phyloP scores from a whole-genome alignment of 2,113 vertebrate genomes.

The Colossoma macropomum region DNA sequence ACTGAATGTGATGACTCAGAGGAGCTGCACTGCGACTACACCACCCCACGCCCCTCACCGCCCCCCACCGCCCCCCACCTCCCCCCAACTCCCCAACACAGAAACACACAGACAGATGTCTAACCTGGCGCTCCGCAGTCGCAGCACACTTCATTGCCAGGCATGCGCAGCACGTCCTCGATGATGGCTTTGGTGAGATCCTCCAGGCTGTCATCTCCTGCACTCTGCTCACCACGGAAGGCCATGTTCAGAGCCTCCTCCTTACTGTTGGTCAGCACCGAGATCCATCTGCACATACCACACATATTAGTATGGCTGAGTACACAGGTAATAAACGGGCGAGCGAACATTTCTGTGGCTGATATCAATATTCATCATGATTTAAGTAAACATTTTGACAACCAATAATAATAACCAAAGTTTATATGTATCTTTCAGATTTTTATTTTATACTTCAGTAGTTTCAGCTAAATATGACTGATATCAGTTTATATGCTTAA shows the following conservation, averaged over 20 bases:
- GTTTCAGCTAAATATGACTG: too few species aligned
- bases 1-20: not conserved
- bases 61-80: not conserved
- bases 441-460: too few species aligned
- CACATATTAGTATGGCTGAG: constrained; percentile 1
- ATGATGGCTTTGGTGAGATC: constrained; percentile 91
- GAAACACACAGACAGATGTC: not conserved
- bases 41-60: not conserved
- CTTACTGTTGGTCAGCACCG: constrained; percentile 91
- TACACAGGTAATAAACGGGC: too few species aligned
- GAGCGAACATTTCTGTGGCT: too few species aligned
- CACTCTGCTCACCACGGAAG: constrained; percentile 87
- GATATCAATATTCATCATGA: not conserved
- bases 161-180: constrained; percentile 85
- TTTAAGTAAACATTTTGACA: too few species aligned
- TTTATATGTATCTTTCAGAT: too few species aligned
- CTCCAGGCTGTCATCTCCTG: constrained; percentile 88
- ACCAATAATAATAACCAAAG: too few species aligned
- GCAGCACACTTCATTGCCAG: constrained; percentile 86
- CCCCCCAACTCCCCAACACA: not conserved
- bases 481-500: too few species aligned
- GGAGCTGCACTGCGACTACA: not conserved
- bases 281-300: constrained; percentile 83
- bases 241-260: constrained; percentile 92
- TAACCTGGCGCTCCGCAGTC: constrained; percentile 62